These are phyloP conservation scores for Anadara kagoshimensis DNA, from an alignment of 1,140 invertebrate genomes.

Conservation along the genomic window DNA sequence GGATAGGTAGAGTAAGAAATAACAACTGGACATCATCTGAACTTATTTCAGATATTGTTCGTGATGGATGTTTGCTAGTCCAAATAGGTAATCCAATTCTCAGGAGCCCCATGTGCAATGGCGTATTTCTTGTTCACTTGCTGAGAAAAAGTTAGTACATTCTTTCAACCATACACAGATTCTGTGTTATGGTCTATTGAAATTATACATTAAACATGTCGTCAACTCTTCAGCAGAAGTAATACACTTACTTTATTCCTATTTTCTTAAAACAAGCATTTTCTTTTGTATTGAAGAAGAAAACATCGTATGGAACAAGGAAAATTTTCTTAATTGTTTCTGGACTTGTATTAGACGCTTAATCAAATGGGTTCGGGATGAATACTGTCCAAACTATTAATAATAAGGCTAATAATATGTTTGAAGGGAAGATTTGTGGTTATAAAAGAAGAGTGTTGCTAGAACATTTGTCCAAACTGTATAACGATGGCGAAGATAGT, in stretches of 20 bases:
- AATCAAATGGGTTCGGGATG: conserved; percentile 6
- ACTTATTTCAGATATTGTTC: conserved; percentile 10
- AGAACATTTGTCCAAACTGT: too few species aligned
- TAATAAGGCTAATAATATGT: conserved; percentile 34
- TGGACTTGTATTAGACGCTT: conserved; percentile 15
- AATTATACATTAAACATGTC: conserved; percentile 20
- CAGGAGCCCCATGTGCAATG: conserved; percentile 7
- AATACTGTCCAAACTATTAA: conserved; percentile 31
- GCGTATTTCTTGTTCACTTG: conserved; percentile 35
- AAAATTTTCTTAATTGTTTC: conserved; percentile 21
- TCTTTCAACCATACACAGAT: conserved; percentile 30
- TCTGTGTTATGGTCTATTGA: conserved; percentile 21
- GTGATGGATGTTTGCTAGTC: conserved; percentile 29
- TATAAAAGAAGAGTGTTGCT: too few species aligned
- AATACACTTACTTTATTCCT: conserved; percentile 17
- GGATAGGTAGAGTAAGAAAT: background rate
- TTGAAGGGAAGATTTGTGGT: conserved; percentile 12
- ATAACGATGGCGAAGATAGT: too few species aligned
- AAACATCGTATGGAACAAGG: background rate
- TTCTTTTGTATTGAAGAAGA: conserved; percentile 22
- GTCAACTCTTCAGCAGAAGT: background rate
- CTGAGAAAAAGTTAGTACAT: conserved; percentile 18
- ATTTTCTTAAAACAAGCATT: conserved; percentile 23
- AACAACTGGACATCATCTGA: conserved; percentile 6
- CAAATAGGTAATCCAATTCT: conserved; percentile 4